Base-by-base conservation (phyloP, 2,888 invertebrate species). In the Lobophora halterata region DNA sequence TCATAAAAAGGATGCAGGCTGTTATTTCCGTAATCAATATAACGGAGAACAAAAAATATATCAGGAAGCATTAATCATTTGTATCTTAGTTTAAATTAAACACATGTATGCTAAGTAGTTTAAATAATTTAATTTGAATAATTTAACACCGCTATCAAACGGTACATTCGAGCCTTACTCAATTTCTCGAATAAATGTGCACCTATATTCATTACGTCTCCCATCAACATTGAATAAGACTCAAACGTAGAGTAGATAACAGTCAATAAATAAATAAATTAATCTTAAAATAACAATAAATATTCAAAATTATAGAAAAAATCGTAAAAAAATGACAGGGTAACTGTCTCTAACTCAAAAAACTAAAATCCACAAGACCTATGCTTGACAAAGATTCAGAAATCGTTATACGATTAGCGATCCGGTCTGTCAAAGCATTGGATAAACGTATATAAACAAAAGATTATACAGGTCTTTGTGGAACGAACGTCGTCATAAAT, bases 141-240 rank as follows among this genome's bases (percentile, higher is more conserved):
- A 50, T 44, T 48, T 48, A 46, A 50, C 21, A 35, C 33, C 44
- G 55, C 52, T 52, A 47, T 40, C 56, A 41, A 55, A 59, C 52
- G 46, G 55, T 46, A 49, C 51, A 61, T 72, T 77, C 63, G 68
- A 71, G 67, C 65, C 69, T 73, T 70, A 75, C 62, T 67, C 72
- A 72, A 77, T 76, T 75, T 76, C 55, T 82, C 79, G 79, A 73
- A 67, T 69, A 69, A 72, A 71, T 65, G 65, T 79, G 82, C 82
- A 83, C 82, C 82, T 83, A 83, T 83, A 83, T 83, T 80, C 68
- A 67, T 68, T 62, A 75, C 78, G 82, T 82, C 82, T 81, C 82
- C 82, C 81, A 42, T 61, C 51, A 55, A 29, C 59, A 78, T 71
- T 71, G 69, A 69, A 65, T 71, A 71, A 71, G 60, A 65, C 70